Evolutionary conservation across 2,888 invertebrate species (phyloP).

Genomic region (Diaprepes abbreviatus): DNA sequence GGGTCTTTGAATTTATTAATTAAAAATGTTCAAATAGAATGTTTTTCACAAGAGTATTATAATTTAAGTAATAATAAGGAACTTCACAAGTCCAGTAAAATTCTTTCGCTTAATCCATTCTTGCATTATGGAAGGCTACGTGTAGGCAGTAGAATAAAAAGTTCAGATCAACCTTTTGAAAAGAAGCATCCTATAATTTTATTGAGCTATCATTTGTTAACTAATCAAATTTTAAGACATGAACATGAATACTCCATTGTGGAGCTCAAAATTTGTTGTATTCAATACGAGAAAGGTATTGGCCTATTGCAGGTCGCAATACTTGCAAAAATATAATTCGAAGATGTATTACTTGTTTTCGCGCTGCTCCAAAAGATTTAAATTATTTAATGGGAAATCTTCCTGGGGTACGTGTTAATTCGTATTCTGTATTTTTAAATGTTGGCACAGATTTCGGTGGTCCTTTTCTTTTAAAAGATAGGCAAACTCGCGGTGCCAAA

Average conservation of each 20-base stretch:
- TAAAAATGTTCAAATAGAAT: conserved; percentile 21
- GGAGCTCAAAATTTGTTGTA: conserved; percentile 44
- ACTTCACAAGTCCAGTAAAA: conserved; percentile 16
- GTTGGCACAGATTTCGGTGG: conserved; percentile 26
- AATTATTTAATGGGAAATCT: conserved; percentile 27
- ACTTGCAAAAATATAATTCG: too few species aligned
- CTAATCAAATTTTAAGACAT: conserved; percentile 42
- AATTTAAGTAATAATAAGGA: conserved; percentile 14
- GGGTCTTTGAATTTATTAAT: conserved; percentile 19
- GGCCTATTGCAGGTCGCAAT: too few species aligned
- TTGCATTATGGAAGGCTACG: conserved; percentile 29
- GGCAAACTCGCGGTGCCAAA: conserved; percentile 36
- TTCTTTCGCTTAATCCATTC: conserved; percentile 43
- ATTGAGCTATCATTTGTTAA: conserved; percentile 35
- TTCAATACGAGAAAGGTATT: too few species aligned
- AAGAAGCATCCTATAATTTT: conserved; percentile 46
- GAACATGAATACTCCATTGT: conserved; percentile 47
- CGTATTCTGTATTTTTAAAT: conserved; percentile 12
- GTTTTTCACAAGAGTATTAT: conserved; percentile 29
- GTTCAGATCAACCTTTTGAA: conserved; percentile 26
- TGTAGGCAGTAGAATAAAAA: conserved; percentile 44
- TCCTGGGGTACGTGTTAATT: conserved; percentile 12
- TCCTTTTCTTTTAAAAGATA: conserved; percentile 28
- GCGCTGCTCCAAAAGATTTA: background rate
- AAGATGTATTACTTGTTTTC: conserved; percentile 14